These are phyloP conservation scores for Parnassius orleans DNA, from an alignment of 2,888 invertebrate genomes.

Conservation along the genomic window DNA sequence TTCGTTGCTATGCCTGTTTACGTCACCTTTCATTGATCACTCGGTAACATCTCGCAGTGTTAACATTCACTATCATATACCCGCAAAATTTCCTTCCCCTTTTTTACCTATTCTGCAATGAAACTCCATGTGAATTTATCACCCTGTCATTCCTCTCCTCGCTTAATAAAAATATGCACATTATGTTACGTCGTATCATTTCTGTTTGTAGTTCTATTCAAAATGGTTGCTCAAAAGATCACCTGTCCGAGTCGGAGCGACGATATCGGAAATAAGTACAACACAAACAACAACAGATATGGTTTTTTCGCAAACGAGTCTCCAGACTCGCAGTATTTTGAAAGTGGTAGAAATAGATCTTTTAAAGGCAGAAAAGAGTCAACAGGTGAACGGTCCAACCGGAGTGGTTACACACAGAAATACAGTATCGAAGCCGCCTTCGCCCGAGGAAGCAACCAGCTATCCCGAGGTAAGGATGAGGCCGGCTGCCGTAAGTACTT, in stretches of 20 bases:
- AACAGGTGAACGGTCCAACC: constrained; percentile 60
- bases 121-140: not conserved
- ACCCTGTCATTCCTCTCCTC: constrained; percentile 36
- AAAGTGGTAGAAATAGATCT: constrained; percentile 78
- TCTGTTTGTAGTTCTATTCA: constrained; percentile 81
- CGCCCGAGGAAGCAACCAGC: constrained; percentile 57
- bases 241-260: constrained; percentile 78
- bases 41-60: constrained; percentile 8
- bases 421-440: constrained; percentile 46
- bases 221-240: constrained; percentile 80
- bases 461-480: constrained; percentile 69
- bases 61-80: constrained; percentile 4
- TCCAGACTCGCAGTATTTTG: constrained; percentile 73
- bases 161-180: constrained; percentile 75
- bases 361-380: constrained; percentile 73
- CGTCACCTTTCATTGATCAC: constrained; percentile 17
- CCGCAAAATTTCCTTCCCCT: constrained; percentile 2
- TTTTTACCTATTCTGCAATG: not conserved
- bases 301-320: constrained; percentile 80
- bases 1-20: constrained; percentile 25
- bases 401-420: constrained; percentile 66
- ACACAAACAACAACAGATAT: constrained; percentile 75
- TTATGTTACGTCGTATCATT: constrained; percentile 80
- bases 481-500: constrained; percentile 63
- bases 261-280: constrained; percentile 72